Percentiles rank a stretch among this genome's conserved stretches.
Evolutionary conservation across 2,797 vertebrate species (phyloP).

Genomic region (Hydrocynus forskahlii): DNA sequence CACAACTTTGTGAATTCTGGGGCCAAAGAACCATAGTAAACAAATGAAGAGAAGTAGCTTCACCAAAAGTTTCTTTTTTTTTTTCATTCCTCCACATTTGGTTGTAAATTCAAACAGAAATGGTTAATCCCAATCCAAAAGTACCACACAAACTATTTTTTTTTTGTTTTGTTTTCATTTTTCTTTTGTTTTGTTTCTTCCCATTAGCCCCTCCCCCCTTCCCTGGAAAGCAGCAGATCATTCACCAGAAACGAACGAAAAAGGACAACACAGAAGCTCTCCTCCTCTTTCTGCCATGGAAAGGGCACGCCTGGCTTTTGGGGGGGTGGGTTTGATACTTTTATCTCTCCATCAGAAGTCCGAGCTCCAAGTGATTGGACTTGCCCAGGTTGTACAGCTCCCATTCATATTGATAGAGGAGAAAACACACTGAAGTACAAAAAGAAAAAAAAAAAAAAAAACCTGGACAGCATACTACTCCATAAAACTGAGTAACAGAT

Average conservation of each 20-base stretch:
- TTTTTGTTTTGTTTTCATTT: constrained; percentile 58
- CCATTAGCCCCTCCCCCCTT: constrained; percentile 46
- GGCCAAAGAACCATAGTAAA: constrained; percentile 44
- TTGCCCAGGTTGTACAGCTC: constrained; percentile 6
- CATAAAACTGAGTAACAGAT: constrained; percentile 42
- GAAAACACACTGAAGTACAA: constrained; percentile 38
- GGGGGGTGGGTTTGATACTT: constrained; percentile 16
- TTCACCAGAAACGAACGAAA: constrained; percentile 64
- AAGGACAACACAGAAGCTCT: constrained; percentile 59
- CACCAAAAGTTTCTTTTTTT: constrained; percentile 66
- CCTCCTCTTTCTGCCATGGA: not conserved
- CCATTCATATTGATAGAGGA: constrained; percentile 16
- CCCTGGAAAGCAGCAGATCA: constrained; percentile 72
- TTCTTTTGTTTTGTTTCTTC: constrained; percentile 46
- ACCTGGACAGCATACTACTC: constrained; percentile 56
- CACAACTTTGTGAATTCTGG: constrained; percentile 37
- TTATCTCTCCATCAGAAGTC: constrained; percentile 13
- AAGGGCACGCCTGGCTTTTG: not conserved
- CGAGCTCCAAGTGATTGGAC: constrained; percentile 14
- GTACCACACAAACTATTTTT: constrained; percentile 76
- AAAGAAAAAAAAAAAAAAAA: constrained; percentile 27
- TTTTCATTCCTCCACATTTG: constrained; percentile 65
- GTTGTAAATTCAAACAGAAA: constrained; percentile 74
- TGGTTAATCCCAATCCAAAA: constrained; percentile 59
- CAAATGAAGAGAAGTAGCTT: constrained; percentile 63